Percentiles rank a stretch among this genome's conserved stretches.
These are phyloP conservation scores for Margaritifera margaritifera DNA, from an alignment of 2,888 invertebrate genomes.

Conservation along the genomic window DNA sequence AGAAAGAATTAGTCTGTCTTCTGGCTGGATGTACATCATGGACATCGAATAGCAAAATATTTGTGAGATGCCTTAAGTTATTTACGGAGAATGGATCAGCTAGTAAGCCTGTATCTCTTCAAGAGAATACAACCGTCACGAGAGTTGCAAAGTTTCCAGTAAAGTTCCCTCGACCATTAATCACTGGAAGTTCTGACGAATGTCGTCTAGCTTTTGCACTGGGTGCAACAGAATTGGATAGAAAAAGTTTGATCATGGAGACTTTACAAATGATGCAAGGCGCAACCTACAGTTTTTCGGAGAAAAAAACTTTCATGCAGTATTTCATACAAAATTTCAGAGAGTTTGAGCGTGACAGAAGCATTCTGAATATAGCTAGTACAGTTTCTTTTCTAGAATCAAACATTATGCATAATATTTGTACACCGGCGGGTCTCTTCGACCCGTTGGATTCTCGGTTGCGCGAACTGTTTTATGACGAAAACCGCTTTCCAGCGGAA, in stretches of 20 bases:
- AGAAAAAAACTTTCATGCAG: slow-evolving; percentile 12
- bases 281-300: background rate
- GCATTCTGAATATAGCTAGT: slow-evolving; percentile 5
- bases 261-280: slow-evolving; percentile 1
- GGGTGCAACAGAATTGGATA: background rate
- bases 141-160: slow-evolving; percentile 8
- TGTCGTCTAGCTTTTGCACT: slow-evolving; percentile 9
- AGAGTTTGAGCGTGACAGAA: background rate
- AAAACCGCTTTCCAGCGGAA: slow-evolving; percentile 18
- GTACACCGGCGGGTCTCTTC: slow-evolving; percentile 16
- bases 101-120: too few species aligned
- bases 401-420: background rate
- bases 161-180: slow-evolving; percentile 4
- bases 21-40: too few species aligned
- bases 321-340: slow-evolving; percentile 10
- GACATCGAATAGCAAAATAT: too few species aligned
- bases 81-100: too few species aligned
- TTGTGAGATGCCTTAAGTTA: too few species aligned
- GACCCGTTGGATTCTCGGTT: slow-evolving; percentile 15
- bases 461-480: slow-evolving; percentile 9
- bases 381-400: slow-evolving; percentile 10
- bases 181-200: slow-evolving; percentile 1
- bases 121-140: too few species aligned
- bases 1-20: too few species aligned
- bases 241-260: slow-evolving; percentile 5